phyloP scores from a whole-genome alignment of 2,888 invertebrate genomes.

The Augiades crinisus region DNA sequence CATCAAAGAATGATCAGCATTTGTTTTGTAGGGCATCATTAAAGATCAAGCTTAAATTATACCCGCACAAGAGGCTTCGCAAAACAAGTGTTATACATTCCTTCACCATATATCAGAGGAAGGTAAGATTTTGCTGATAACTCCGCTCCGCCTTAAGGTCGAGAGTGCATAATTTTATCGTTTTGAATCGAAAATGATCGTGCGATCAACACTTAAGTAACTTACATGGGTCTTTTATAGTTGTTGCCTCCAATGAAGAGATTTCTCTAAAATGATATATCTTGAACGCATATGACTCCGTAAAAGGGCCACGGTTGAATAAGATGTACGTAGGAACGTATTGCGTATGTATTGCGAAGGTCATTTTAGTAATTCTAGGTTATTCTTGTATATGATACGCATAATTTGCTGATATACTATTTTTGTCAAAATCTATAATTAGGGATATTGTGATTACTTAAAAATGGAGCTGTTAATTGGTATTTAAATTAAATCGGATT shows the following conservation, averaged over 20 bases:
- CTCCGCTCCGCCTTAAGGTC: slow-evolving; percentile 4
- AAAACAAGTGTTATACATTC: slow-evolving; percentile 11
- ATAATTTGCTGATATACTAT: no score
- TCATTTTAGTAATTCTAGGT: not conserved
- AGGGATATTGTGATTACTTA: no score
- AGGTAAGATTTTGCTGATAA: slow-evolving; percentile 15
- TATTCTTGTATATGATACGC: no score
- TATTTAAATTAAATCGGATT: no score
- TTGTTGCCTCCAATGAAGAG: slow-evolving; percentile 13
- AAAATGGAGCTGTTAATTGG: no score
- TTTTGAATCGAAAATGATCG: slow-evolving; percentile 34
- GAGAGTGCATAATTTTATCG: slow-evolving; percentile 32
- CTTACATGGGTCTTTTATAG: slow-evolving; percentile 18
- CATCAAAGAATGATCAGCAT: no score
- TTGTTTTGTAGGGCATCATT: no score
- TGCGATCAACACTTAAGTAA: slow-evolving; percentile 25
- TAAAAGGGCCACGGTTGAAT: not conserved
- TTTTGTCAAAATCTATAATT: no score
- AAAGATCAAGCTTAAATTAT: no score
- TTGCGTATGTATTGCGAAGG: not conserved
- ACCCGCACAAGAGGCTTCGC: no score
- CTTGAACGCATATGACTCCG: not conserved
- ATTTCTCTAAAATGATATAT: slow-evolving; percentile 19
- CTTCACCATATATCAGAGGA: slow-evolving; percentile 1
- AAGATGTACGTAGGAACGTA: no score